Evolutionary conservation across 2,888 invertebrate species (phyloP).

Genomic region (Apamea monoglypha): DNA sequence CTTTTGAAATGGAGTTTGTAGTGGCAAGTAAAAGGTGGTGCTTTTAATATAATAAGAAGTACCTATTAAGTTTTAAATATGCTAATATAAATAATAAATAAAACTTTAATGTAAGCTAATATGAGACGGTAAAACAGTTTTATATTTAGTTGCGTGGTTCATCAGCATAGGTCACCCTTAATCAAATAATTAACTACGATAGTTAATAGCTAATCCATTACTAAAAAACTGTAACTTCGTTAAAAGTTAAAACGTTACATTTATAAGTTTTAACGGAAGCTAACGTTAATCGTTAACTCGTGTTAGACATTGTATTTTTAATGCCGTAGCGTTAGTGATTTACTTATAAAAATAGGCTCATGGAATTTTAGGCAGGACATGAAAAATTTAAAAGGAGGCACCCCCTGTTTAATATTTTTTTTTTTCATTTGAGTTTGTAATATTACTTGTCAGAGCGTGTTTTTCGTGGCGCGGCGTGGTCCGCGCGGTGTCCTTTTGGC

Average conservation of each 20-base stretch:
- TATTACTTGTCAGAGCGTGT: not conserved
- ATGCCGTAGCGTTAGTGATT: not conserved
- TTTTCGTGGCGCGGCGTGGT: not conserved
- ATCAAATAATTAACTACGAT: not conserved
- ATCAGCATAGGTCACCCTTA: not conserved
- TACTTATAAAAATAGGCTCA: not conserved
- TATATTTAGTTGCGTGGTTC: not conserved
- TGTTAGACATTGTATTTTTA: not conserved
- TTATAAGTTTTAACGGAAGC: not conserved
- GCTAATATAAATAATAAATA: not conserved
- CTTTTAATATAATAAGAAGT: not conserved
- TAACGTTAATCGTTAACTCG: not conserved
- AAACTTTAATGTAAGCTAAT: not conserved
- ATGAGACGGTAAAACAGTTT: too few relatives aligned
- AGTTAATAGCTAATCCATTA: too few relatives aligned
- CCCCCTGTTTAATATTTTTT: too few relatives aligned
- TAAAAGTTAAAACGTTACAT: too few relatives aligned
- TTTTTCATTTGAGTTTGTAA: not conserved
- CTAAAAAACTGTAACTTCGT: too few relatives aligned
- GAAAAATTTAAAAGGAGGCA: not conserved
- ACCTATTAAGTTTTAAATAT: not conserved
- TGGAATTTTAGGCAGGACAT: not conserved
- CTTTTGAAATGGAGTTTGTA: not conserved
- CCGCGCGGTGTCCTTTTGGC: too few relatives aligned
- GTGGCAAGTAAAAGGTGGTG: not conserved